Conservation (phyloP, 2,797 vertebrate genomes). For the Lepus townsendii region DNA sequence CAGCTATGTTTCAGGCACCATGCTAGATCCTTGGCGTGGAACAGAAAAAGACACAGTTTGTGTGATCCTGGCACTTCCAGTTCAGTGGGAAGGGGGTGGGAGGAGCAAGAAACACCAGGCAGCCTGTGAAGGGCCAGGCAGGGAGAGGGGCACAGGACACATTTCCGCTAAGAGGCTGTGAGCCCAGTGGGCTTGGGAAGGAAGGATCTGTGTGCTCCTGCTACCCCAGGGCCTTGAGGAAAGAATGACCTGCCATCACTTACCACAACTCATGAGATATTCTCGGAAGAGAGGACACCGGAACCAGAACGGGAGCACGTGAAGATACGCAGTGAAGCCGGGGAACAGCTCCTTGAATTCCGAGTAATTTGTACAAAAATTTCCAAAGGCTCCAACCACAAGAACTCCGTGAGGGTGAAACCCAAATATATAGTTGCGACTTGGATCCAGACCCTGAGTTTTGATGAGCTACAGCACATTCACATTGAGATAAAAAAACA, state of each 20-base stretch:
- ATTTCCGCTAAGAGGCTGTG: neutral
- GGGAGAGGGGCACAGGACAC: neutral
- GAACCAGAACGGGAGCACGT: constrained; percentile 94
- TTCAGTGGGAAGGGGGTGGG: neutral
- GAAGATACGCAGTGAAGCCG: constrained; percentile 92
- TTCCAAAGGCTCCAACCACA: constrained; percentile 94
- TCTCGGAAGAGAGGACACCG: constrained; percentile 94
- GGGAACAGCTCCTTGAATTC: constrained; percentile 93
- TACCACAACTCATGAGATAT: constrained; percentile 93
- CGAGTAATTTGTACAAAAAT: constrained; percentile 89
- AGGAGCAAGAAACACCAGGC: neutral
- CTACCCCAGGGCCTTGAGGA: neutral
- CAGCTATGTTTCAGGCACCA: neutral
- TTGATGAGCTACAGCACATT: constrained; percentile 92
- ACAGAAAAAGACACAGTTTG: neutral
- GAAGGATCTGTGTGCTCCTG: neutral
- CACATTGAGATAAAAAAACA: constrained; percentile 39
- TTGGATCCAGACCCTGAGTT: constrained; percentile 93
- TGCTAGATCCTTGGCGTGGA: neutral
- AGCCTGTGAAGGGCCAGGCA: neutral
- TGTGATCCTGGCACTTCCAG: neutral
- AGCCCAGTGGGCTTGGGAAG: neutral
- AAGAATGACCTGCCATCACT: constrained; percentile 62
- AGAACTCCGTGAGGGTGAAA: constrained; percentile 96
- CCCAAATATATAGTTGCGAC: constrained; percentile 95